phyloP scores from a whole-genome alignment of 2,113 vertebrate genomes.

The Ivindomyrus marchei region DNA sequence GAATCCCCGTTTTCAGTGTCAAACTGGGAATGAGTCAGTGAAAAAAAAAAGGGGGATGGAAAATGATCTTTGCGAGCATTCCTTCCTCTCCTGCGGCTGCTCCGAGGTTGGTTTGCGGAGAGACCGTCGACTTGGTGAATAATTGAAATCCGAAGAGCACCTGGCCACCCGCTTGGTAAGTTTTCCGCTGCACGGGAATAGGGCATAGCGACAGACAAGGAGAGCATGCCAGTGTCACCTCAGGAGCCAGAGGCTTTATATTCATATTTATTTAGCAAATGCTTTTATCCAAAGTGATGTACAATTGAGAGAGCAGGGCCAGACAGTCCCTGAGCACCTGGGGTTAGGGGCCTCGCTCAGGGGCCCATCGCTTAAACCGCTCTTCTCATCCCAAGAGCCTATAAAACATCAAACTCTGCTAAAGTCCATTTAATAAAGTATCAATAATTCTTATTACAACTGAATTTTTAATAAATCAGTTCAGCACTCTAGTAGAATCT shows the following conservation, averaged over 20 bases:
- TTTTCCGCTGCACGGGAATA: neutral
- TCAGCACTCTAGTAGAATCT: neutral
- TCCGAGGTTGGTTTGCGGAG: neutral
- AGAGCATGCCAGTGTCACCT: neutral
- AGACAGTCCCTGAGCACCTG: neutral
- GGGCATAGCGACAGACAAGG: neutral
- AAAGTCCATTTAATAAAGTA: neutral
- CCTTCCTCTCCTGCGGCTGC: neutral
- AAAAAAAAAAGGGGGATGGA: neutral
- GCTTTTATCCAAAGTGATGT: neutral
- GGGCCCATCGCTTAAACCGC: neutral
- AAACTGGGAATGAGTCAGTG: neutral
- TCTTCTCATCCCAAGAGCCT: neutral
- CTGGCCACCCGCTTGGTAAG: neutral
- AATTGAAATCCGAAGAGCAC: neutral
- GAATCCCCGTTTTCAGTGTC: neutral
- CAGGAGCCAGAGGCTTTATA: neutral
- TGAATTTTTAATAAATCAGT: neutral
- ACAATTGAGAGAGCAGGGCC: neutral
- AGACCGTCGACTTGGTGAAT: neutral
- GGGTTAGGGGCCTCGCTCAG: neutral
- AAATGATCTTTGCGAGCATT: neutral
- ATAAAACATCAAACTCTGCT: neutral
- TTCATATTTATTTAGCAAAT: neutral
- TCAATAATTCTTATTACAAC: neutral